phyloP scores from a whole-genome alignment of 1,140 invertebrate genomes.

The Tetranychus urticae region DNA sequence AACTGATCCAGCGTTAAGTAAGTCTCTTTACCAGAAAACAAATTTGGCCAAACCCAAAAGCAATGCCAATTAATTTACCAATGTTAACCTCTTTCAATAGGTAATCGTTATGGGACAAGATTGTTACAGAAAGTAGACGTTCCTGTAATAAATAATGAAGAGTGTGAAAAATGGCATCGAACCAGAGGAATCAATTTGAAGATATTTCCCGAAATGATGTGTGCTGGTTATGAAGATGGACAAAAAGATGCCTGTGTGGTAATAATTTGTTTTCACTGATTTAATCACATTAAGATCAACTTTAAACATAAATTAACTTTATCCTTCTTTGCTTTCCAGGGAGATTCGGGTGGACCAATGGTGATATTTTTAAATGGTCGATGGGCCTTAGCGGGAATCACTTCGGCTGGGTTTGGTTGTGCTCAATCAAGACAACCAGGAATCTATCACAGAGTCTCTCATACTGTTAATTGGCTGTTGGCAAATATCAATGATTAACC shows the following conservation, averaged over 20 bases:
- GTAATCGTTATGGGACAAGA: constrained; percentile 44
- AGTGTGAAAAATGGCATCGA: constrained; percentile 46
- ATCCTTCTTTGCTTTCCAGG: constrained; percentile 25
- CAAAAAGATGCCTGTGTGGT: constrained; percentile 37
- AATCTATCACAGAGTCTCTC: constrained; percentile 15
- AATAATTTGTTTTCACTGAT: not conserved
- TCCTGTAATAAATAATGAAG: constrained; percentile 18
- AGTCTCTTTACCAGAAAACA: not conserved
- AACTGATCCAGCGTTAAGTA: constrained; percentile 37
- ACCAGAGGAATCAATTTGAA: constrained; percentile 55
- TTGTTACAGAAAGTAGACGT: constrained; percentile 41
- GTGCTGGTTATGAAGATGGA: constrained; percentile 73
- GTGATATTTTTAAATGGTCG: constrained; percentile 30
- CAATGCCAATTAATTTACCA: not conserved
- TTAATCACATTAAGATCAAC: not conserved
- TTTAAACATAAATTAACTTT: not conserved
- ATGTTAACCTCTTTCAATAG: constrained; percentile 14
- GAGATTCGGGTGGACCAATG: constrained; percentile 71
- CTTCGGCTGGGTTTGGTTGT: constrained; percentile 59
- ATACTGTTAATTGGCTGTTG: constrained; percentile 15
- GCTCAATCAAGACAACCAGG: constrained; percentile 55
- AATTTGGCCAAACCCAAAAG: not conserved
- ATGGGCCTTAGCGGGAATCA: constrained; percentile 57
- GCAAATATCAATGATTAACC: constrained; percentile 7
- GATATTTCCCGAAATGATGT: constrained; percentile 90